A percentile compares a stretch with the other conserved stretches of the same genome.
These are phyloP conservation scores for Heterohyrax brucei DNA, from an alignment of 2,797 vertebrate genomes.

Conservation along the genomic window DNA sequence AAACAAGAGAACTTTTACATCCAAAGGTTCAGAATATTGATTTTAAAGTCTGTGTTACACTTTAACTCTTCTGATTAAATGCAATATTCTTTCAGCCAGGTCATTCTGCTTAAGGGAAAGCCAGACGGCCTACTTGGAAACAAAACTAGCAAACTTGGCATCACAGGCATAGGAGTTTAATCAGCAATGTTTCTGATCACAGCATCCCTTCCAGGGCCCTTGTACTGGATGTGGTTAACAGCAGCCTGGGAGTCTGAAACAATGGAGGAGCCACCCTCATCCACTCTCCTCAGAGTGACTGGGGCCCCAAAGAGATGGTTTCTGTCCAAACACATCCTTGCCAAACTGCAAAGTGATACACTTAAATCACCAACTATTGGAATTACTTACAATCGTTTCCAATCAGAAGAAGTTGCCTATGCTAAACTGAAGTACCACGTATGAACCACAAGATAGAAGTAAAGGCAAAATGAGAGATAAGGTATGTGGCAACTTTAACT, in stretches of 20 bases:
- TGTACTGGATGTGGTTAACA: not conserved
- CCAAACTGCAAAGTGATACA: slow-evolving; percentile 37
- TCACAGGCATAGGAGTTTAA: not conserved
- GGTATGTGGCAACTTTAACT: not conserved
- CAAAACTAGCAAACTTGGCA: not conserved
- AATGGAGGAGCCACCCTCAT: not conserved
- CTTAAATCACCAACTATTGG: not conserved
- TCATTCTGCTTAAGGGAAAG: not conserved
- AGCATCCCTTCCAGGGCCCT: not conserved
- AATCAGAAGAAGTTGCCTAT: not conserved
- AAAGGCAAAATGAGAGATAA: slow-evolving; percentile 16
- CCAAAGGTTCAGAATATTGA: not conserved
- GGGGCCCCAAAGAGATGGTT: not conserved
- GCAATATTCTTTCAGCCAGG: not conserved
- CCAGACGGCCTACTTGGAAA: not conserved
- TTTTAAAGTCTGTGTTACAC: slow-evolving; percentile 35
- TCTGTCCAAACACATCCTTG: not conserved
- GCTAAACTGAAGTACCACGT: not conserved
- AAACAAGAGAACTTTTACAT: slow-evolving; percentile 48
- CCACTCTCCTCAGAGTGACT: not conserved
- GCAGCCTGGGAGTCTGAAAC: not conserved
- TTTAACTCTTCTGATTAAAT: not conserved
- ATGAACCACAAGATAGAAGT: not conserved
- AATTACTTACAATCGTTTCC: slow-evolving; percentile 30
- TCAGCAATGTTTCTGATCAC: not conserved